Conservation (phyloP, 2,888 invertebrate species). For the Nezara viridula region DNA sequence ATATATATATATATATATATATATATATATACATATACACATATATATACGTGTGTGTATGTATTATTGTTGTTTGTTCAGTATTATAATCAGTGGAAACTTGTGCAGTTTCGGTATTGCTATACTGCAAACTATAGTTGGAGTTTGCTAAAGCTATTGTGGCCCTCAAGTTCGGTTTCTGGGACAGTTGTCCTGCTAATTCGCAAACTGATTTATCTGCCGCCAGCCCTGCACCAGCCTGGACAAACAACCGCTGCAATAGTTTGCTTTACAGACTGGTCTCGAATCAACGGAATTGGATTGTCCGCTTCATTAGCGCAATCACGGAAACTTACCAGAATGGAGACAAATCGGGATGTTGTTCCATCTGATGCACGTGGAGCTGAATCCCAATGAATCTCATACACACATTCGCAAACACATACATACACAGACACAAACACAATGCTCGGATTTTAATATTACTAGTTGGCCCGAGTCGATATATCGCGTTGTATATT, state of each 20-base stretch:
- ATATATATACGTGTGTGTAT: too few relatives aligned
- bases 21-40: too few relatives aligned
- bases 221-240: background rate
- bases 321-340: background rate
- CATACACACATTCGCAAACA: too few relatives aligned
- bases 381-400: too few relatives aligned
- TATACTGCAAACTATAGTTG: background rate
- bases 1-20: too few relatives aligned
- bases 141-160: background rate
- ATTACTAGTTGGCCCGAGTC: too few relatives aligned
- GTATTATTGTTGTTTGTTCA: too few relatives aligned
- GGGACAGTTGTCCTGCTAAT: background rate
- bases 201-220: conserved; percentile 8
- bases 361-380: too few relatives aligned
- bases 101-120: background rate
- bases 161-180: background rate
- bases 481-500: too few relatives aligned
- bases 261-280: background rate
- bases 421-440: too few relatives aligned
- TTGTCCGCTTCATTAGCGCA: background rate
- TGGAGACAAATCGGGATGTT: background rate
- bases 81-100: background rate
- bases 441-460: too few relatives aligned
- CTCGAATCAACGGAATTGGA: background rate
- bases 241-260: conserved; percentile 6